Base-by-base conservation (phyloP, 1,140 invertebrate genomes). In the Hetaerina americana region DNA sequence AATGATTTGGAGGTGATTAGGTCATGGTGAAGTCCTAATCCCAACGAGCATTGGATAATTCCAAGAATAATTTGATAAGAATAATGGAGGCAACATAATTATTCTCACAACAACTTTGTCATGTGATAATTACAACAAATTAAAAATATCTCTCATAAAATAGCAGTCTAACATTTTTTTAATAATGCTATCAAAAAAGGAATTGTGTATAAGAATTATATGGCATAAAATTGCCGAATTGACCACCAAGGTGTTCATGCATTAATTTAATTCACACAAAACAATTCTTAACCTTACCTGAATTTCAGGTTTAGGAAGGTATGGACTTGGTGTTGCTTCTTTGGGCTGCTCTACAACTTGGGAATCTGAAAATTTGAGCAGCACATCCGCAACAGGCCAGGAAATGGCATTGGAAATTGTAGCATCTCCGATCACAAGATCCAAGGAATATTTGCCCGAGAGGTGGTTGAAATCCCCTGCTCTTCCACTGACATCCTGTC, bases 401-500 rank as follows among this genome's bases (percentile, higher is more conserved):
- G 88, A 84, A 74, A 98, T 87, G 8, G 96, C 92, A 82, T 97
- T 97, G 68, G 91, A 90, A 40, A 97, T 85, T 5, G 94, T 85
- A 71, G 92, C 87, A 86, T 99, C 97, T 26, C 96, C 96, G 72
- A 98, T 83, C 72, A 96, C 91, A 40, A 99, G 78, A 76, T 92
- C 90, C 66, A 98, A 80, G 72, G 88, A 85, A 81, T 97, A 97
- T 27, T 85, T 80, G 66, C 94, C 96, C 72, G 90, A 93, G 24
- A 87, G 79, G 73, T 88, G 84, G 40, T 85, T 85, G 77, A 99
- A 92, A 76, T 95, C 93, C 76, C 90, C 89, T n/a, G 88, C 89
- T 76, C 90, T 88, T 49, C 85, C 82, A 67, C 88, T 89, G 31
- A 97, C 85, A 80, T 96, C 93, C 93, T 94, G 78, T 57, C 82